A percentile compares a stretch with the other conserved stretches of the same genome.
Conservation (phyloP, 2,113 vertebrate genomes). For the Setophaga kirtlandii region DNA sequence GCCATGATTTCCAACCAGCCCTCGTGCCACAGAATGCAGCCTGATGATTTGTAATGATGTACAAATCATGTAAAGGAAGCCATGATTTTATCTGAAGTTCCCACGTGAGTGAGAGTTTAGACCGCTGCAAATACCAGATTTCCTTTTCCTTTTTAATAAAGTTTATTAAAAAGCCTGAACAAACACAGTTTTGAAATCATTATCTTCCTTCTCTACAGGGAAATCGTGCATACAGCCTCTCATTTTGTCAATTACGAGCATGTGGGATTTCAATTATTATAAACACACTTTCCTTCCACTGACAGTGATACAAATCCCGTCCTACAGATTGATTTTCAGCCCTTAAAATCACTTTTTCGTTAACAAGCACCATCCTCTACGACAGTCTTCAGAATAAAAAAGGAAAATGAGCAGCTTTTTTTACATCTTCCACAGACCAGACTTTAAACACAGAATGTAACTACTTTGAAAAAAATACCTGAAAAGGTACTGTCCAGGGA, state of each 20-base stretch:
- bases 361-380: background rate
- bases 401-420: background rate
- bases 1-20: background rate
- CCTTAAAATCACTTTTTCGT: background rate
- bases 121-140: constrained; percentile 20
- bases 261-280: constrained; percentile 42
- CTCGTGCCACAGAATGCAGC: background rate
- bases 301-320: constrained; percentile 6
- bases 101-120: constrained; percentile 9
- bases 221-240: constrained; percentile 48
- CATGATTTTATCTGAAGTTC: constrained; percentile 38
- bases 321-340: background rate
- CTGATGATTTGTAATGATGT: background rate
- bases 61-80: constrained; percentile 39
- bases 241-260: constrained; percentile 58
- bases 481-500: background rate
- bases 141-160: constrained; percentile 62
- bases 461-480: background rate
- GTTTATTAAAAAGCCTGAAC: constrained; percentile 44
- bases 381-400: background rate
- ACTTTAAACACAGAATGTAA: background rate
- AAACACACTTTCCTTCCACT: constrained; percentile 39
- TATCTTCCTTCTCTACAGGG: constrained; percentile 40
- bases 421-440: background rate
- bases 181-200: constrained; percentile 63